Conservation (phyloP, 92 coral and sea anemone genomes). For the Bergia sp. region DNA sequence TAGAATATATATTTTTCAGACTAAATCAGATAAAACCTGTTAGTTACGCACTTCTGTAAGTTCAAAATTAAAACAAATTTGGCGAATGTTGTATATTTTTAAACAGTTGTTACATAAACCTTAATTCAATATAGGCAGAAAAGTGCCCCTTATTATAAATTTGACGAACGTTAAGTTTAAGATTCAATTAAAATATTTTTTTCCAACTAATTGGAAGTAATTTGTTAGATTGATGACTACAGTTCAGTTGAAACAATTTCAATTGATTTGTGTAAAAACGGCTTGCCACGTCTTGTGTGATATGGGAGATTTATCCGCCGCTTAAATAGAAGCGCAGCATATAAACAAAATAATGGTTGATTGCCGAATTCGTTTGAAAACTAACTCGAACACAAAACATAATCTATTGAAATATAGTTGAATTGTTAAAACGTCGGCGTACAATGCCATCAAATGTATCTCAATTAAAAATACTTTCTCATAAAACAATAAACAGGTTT, state of each 20-base stretch:
- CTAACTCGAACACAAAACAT: too few relatives aligned
- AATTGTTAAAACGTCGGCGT: neutral
- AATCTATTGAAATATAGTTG: too few relatives aligned
- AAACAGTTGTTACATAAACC: too few relatives aligned
- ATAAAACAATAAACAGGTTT: too few relatives aligned
- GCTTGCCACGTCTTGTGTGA: neutral
- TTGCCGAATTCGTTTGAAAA: neutral
- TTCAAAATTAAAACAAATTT: too few relatives aligned
- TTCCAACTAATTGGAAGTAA: neutral
- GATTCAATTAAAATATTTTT: neutral
- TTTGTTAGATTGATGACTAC: neutral
- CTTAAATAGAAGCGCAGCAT: neutral
- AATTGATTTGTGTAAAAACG: neutral
- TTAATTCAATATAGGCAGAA: too few relatives aligned
- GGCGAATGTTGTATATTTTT: too few relatives aligned
- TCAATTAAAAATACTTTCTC: too few relatives aligned
- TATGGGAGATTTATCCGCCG: neutral
- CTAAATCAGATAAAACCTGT: too few relatives aligned
- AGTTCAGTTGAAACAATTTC: neutral
- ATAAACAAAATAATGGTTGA: neutral
- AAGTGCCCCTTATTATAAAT: neutral
- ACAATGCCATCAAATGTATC: neutral
- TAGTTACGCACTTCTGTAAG: too few relatives aligned
- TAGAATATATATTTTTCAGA: too few relatives aligned
- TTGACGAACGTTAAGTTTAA: conserved; percentile 5